Conservation (phyloP, 2,113 vertebrate genomes). For the Engraulis encrasicolus region DNA sequence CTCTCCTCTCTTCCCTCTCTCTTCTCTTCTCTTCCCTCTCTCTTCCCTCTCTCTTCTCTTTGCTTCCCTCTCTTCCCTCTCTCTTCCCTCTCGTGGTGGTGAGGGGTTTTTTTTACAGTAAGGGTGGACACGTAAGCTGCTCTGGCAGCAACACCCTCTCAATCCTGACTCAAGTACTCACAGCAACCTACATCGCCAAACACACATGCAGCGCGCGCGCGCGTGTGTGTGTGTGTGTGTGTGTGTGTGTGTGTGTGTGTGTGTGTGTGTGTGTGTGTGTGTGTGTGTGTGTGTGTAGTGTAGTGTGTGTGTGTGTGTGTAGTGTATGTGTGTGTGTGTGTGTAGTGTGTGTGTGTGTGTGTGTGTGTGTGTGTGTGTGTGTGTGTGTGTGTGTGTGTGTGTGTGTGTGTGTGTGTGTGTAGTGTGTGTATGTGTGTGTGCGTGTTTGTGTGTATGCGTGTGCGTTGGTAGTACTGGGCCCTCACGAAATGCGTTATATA, state of each 20-base stretch:
- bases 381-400: background rate
- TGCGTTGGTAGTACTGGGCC: background rate
- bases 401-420: background rate
- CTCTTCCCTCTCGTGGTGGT: background rate
- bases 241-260: background rate
- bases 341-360: background rate
- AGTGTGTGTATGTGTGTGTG: background rate
- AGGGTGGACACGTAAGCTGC: conserved; percentile 15
- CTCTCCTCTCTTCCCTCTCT: background rate
- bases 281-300: background rate
- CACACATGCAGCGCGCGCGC: no score
- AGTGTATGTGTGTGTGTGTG: background rate
- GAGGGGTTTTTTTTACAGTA: conserved; percentile 20
- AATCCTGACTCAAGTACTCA: conserved; percentile 17
- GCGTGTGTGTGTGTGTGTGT: no score
- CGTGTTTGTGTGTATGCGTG: background rate
- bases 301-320: background rate
- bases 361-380: background rate
- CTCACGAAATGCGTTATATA: background rate
- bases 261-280: background rate
- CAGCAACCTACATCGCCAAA: conserved; percentile 6
- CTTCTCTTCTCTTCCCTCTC: background rate
- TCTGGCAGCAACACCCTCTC: conserved; percentile 19
- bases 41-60: background rate
- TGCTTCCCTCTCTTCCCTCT: background rate